phyloP scores from a whole-genome alignment of 2,888 invertebrate genomes.

The Trilocha varians region DNA sequence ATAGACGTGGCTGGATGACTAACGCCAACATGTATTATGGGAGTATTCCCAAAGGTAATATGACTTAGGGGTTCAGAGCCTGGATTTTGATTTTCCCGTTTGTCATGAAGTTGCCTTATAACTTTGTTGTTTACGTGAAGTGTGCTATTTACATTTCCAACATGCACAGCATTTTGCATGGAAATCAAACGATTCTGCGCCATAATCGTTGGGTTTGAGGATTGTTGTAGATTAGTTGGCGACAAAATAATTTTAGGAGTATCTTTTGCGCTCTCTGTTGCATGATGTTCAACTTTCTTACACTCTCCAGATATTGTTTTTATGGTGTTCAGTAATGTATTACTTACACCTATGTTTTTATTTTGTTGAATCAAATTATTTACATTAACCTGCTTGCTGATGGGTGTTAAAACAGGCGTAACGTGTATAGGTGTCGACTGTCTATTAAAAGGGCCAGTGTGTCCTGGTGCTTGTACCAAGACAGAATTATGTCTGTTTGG shows the following conservation, averaged over 20 bases:
- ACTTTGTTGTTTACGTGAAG: conserved; percentile 54
- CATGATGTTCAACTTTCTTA: conserved; percentile 42
- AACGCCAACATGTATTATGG: conserved; percentile 52
- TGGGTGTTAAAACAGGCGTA: conserved; percentile 70
- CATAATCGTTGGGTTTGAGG: conserved; percentile 52
- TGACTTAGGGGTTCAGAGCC: conserved; percentile 48
- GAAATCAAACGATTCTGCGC: conserved; percentile 62
- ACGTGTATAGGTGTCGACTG: conserved; percentile 48
- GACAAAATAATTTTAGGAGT: conserved; percentile 58
- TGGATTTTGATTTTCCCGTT: conserved; percentile 40
- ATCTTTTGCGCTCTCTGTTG: conserved; percentile 36
- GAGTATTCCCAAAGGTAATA: conserved; percentile 34
- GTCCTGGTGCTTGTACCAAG: conserved; percentile 58
- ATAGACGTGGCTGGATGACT: conserved; percentile 42
- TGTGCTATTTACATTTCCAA: conserved; percentile 43
- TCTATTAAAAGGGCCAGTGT: conserved; percentile 65
- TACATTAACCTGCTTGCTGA: conserved; percentile 71
- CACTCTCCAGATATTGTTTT: conserved; percentile 47
- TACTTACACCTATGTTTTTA: conserved; percentile 35
- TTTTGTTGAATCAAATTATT: conserved; percentile 57
- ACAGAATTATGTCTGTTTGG: conserved; percentile 62
- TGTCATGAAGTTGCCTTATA: conserved; percentile 42
- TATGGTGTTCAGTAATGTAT: conserved; percentile 44
- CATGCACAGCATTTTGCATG: conserved; percentile 55
- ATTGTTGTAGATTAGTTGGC: conserved; percentile 46